Evolutionary conservation across 2,888 invertebrate genomes (phyloP).

Genomic region (Carabus problematicus): DNA sequence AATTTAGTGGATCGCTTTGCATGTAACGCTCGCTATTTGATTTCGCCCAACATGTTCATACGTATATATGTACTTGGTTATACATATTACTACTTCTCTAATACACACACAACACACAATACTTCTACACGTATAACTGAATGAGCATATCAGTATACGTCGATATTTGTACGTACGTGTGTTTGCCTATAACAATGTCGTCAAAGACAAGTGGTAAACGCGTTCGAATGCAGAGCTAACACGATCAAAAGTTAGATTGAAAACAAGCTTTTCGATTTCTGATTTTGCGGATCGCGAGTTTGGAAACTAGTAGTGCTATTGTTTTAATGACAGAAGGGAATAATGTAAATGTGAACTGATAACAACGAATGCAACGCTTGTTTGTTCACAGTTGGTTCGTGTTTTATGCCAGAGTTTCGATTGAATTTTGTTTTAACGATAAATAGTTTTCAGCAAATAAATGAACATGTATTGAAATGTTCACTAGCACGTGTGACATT

Average conservation of each 20-base stretch:
- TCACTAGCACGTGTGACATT: slow-evolving; percentile 9
- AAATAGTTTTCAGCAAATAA: slow-evolving; percentile 38
- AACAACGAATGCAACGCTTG: slow-evolving; percentile 28
- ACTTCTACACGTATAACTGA: slow-evolving; percentile 21
- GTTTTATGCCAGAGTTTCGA: slow-evolving; percentile 26
- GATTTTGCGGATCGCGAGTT: slow-evolving; percentile 19
- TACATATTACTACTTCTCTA: not conserved
- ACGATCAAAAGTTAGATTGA: slow-evolving; percentile 37
- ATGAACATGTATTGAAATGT: slow-evolving; percentile 11
- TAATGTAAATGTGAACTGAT: slow-evolving; percentile 27
- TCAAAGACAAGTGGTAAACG: slow-evolving; percentile 21
- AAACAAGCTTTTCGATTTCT: slow-evolving; percentile 28
- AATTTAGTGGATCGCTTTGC: slow-evolving; percentile 41
- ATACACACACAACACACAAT: not conserved
- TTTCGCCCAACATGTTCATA: slow-evolving; percentile 17
- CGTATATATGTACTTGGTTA: slow-evolving; percentile 6
- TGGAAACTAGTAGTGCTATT: slow-evolving; percentile 9
- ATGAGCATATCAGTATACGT: slow-evolving; percentile 3
- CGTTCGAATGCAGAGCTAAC: slow-evolving; percentile 2
- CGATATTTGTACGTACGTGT: not conserved
- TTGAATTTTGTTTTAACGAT: slow-evolving; percentile 36
- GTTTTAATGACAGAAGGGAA: slow-evolving; percentile 22
- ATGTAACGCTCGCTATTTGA: slow-evolving; percentile 34
- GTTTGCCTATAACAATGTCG: slow-evolving; percentile 6
- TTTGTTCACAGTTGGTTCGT: slow-evolving; percentile 34